Evolutionary conservation across 2,797 vertebrate species (phyloP), one percentile per base, ranked within the genome.

Genomic region (Halcyon leucocephala): DNA sequence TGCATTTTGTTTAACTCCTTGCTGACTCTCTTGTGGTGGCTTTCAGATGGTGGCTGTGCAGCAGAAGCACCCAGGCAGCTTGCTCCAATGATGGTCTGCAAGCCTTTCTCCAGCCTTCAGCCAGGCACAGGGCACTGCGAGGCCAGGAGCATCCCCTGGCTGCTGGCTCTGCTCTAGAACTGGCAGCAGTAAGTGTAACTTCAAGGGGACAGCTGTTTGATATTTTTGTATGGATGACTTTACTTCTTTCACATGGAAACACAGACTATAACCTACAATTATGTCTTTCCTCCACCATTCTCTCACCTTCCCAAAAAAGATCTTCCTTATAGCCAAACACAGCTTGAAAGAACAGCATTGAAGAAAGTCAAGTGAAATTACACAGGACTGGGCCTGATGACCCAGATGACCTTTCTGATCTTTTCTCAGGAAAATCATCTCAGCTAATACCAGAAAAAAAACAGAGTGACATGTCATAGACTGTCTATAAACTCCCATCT

Each of bases 1-100:
- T 80, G 66, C 26, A 31, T 25, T 82, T 58, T 46, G n/a, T 72
- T 95, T 96, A 94, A 96, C 91, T 79, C 89, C 51, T 92, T 76
- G 62, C 71, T 93, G 72, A 14, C 14, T 71, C 14, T 73, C 42
- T 14, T 48, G 31, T 4, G 20, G 35, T 7, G 24, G 39, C 57
- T 65, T 37, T 37, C 37, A 37, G 37, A 37, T 4, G 20, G 35
- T 7, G 24, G 39, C 57, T 65, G 25, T 11, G 19, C 21, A 66
- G 44, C 0, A 13, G 62, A 33, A 58, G 48, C 67, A 83, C 29
- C 10, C 37, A 37, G n/a, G 62, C 14, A 57, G n/a, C 42, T 91
- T 25, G 6, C 14, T 26, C 21, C 33, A 25, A 12, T 13, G 22
- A 5, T 6, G 11, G 29, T 8, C 66, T 6, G 1, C 1, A 3